Evolutionary conservation across 2,797 vertebrate species (phyloP), one percentile per base, ranked within the genome.

Genomic region (Gobionotothen gibberifrons): DNA sequence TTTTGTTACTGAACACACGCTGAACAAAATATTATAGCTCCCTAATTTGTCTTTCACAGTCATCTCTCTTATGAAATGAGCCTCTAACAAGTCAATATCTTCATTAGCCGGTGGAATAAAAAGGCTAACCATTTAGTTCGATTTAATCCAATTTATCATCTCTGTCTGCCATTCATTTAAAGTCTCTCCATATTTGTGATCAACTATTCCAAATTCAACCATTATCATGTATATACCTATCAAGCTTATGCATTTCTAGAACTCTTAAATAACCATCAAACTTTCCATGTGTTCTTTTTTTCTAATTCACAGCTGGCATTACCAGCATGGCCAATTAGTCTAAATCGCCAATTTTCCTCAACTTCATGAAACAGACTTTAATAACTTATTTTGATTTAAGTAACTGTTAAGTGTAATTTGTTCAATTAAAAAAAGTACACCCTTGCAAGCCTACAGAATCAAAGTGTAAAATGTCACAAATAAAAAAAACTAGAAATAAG

Each of bases 1-100:
- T n/a, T 44, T 63, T 69, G 42, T 54, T 74, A 48, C 47, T 16
- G 39, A 21, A 73, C 60, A 63, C 51, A 60, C n/a, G 51, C 7
- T 15, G 21, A 46, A 36, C 4, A 32, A 42, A 42, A 66, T 43
- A 48, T 49, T 26, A 65, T 14, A 26, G 14, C 39, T 44, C 60
- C 42, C 3, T 10, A 39, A 55, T 8, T 12, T 15, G 16, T 46
- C n/a, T 59, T 40, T 66, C 59, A 60, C 16, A 9, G 17, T 32
- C 39, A 66, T 17, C 19, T 42, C 22, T 59, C 17, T 51, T 7
- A 51, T 48, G 12, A 19, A 52, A 39, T 48, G 3, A 44, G 15
- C 7, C 42, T 47, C 51, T 40, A 42, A 29, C 51, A 63, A 62
- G 40, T 5, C 8, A 19, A 12, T 29, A 47, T 12, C 29, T 61